A percentile compares a stretch with the other conserved stretches of the same genome.
phyloP scores from a whole-genome alignment of 2,888 invertebrate genomes.

The Dicyrtomina minuta region DNA sequence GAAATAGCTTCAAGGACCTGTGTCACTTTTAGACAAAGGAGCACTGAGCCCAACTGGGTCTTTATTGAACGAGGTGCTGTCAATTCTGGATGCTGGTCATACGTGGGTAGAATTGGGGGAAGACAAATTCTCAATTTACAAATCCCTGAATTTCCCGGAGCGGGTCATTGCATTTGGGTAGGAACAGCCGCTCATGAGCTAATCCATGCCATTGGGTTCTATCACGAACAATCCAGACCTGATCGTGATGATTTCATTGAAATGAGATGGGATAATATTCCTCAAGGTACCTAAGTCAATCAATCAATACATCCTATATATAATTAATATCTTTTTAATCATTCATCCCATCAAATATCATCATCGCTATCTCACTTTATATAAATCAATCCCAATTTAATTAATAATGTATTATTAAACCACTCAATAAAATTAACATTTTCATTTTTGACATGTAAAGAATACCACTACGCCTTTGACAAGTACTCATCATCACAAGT shows the following conservation, averaged over 20 bases:
- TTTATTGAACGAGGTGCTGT: slow-evolving; percentile 33
- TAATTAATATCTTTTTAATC: too few relatives aligned
- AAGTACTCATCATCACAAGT: slow-evolving; percentile 11
- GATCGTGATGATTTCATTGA: slow-evolving; percentile 27
- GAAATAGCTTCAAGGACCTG: slow-evolving; percentile 34
- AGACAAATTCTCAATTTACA: slow-evolving; percentile 35
- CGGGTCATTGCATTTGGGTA: slow-evolving; percentile 27
- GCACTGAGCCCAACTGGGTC: slow-evolving; percentile 34
- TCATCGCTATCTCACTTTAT: too few relatives aligned
- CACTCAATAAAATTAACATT: too few relatives aligned
- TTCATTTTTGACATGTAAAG: too few relatives aligned
- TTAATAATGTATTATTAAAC: too few relatives aligned
- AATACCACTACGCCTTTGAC: slow-evolving; percentile 28
- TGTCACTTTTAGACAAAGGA: slow-evolving; percentile 27
- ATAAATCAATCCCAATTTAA: too few relatives aligned
- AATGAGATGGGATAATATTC: slow-evolving; percentile 31
- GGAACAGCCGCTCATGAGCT: slow-evolving; percentile 34
- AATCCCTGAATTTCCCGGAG: slow-evolving; percentile 9
- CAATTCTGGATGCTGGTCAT: slow-evolving; percentile 42
- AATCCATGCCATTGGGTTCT: slow-evolving; percentile 32
- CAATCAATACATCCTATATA: background rate
- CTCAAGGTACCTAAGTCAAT: background rate
- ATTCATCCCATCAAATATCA: too few relatives aligned
- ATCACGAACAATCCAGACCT: slow-evolving; percentile 24
- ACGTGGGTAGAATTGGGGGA: slow-evolving; percentile 35